A percentile compares a stretch with the other conserved stretches of the same genome.
Evolutionary conservation across 2,113 vertebrate species (phyloP).

Genomic region (Rhabdomys dilectus): DNA sequence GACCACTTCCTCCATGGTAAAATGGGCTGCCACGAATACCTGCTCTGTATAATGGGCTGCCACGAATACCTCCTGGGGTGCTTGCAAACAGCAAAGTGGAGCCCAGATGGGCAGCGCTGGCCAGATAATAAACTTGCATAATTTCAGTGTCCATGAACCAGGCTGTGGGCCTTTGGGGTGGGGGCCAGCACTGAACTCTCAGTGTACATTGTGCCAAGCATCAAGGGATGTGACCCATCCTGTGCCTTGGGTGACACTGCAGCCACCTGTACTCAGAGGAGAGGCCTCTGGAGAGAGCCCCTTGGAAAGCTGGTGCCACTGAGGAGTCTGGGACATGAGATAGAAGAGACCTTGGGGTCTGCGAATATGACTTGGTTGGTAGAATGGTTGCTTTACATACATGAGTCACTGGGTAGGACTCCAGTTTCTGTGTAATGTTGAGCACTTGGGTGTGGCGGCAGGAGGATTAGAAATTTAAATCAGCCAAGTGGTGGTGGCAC

Average conservation of each 20-base stretch:
- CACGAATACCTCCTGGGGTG: background rate
- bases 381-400: background rate
- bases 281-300: background rate
- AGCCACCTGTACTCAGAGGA: background rate
- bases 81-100: background rate
- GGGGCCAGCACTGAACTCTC: background rate
- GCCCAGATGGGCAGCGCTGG: background rate
- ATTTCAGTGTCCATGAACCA: background rate
- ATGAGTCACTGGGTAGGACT: background rate
- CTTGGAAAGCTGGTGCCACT: background rate
- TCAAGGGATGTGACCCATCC: background rate
- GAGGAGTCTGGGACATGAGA: background rate
- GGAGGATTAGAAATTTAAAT: background rate
- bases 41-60: background rate
- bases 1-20: background rate
- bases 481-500: background rate
- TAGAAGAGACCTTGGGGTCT: background rate
- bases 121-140: background rate
- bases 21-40: background rate
- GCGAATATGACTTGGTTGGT: background rate
- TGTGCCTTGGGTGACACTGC: background rate
- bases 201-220: accelerated
- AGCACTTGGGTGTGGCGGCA: no score
- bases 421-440: background rate
- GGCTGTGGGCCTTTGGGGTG: background rate